A percentile compares a stretch with the other conserved stretches of the same genome.
phyloP scores from a whole-genome alignment of 1,140 invertebrate genomes.

The Vanessa tameamea region DNA sequence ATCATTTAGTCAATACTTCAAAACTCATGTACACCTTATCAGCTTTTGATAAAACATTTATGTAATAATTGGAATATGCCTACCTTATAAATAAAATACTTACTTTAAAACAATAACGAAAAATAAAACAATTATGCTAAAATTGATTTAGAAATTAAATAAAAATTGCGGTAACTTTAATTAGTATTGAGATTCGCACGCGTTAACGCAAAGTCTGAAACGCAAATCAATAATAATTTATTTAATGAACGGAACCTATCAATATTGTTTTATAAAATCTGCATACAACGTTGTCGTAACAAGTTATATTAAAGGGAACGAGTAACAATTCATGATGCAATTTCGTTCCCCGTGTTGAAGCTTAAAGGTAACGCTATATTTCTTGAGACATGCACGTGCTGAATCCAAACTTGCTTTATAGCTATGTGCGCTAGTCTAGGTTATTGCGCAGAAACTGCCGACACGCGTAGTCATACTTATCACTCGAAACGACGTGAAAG shows the following conservation, averaged over 20 bases:
- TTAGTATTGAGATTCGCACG: too few relatives aligned
- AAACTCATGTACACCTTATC: slow-evolving; percentile 19
- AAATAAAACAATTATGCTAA: too few relatives aligned
- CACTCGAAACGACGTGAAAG: slow-evolving; percentile 34
- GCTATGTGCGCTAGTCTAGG: slow-evolving; percentile 38
- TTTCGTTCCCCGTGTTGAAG: slow-evolving; percentile 28
- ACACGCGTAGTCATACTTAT: slow-evolving; percentile 34
- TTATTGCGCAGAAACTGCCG: slow-evolving; percentile 55
- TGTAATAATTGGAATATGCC: too few relatives aligned
- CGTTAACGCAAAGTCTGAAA: too few relatives aligned
- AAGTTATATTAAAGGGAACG: slow-evolving; percentile 6
- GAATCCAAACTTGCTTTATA: slow-evolving; percentile 17
- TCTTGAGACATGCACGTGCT: slow-evolving; percentile 36
- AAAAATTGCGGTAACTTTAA: too few relatives aligned
- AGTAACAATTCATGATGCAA: slow-evolving; percentile 25
- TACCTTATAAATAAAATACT: too few relatives aligned
- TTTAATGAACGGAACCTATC: not conserved
- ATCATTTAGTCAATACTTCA: slow-evolving; percentile 22
- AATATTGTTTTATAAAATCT: not conserved
- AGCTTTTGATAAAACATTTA: slow-evolving; percentile 18
- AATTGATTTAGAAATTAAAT: too few relatives aligned
- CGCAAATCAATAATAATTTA: not conserved
- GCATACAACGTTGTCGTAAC: slow-evolving; percentile 6
- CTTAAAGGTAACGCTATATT: slow-evolving; percentile 32
- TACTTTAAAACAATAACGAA: too few relatives aligned